Evolutionary conservation across 2,797 vertebrate genomes (phyloP).

Genomic region (Aplochiton taeniatus): DNA sequence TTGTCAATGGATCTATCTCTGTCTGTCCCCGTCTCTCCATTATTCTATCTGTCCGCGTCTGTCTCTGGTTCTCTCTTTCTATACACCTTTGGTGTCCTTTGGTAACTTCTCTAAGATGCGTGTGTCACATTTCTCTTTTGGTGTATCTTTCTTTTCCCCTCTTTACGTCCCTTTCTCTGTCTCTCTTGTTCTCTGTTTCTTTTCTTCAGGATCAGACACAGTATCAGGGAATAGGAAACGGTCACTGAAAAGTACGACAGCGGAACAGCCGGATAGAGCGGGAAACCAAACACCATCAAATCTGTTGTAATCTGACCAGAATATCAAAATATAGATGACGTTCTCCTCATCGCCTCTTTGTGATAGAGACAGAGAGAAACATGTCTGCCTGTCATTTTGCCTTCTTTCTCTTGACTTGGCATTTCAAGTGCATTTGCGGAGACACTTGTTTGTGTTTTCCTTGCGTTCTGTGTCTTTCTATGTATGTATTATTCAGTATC

Average conservation of each 20-base stretch:
- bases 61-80: constrained; percentile 8
- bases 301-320: too few species aligned
- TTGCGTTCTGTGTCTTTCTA: constrained; percentile 20
- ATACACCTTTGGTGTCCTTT: constrained; percentile 20
- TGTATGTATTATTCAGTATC: constrained; percentile 29
- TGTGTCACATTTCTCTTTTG: constrained; percentile 28
- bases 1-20: neutral
- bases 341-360: neutral
- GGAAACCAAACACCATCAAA: too few species aligned
- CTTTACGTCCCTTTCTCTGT: constrained; percentile 32
- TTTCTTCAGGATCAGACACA: too few species aligned
- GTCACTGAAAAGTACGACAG: too few species aligned
- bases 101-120: constrained; percentile 10
- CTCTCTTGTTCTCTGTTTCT: constrained; percentile 28
- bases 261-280: too few species aligned
- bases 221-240: too few species aligned
- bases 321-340: too few species aligned
- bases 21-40: constrained; percentile 10
- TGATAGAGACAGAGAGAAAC: neutral
- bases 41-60: neutral
- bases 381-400: too few species aligned
- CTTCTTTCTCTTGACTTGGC: too few species aligned
- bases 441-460: constrained; percentile 13
- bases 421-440: constrained; percentile 5
- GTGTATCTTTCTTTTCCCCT: constrained; percentile 34